Conservation (phyloP, 1,140 invertebrate species). For the Calycopis cecrops region DNA sequence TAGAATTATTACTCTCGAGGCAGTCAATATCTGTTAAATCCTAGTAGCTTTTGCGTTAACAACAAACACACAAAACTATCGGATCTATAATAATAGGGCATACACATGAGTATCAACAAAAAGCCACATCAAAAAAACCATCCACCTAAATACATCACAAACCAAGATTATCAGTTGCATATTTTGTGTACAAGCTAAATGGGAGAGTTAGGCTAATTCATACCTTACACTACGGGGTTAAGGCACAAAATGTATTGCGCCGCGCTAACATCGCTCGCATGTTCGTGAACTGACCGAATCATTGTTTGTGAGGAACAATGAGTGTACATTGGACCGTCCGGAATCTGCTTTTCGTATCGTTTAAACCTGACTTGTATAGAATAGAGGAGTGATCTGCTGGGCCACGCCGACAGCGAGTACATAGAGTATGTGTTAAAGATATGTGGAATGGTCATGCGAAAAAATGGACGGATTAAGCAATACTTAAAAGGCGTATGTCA, state of each 20-base stretch:
- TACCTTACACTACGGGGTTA: not conserved
- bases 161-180: slow-evolving; percentile 5
- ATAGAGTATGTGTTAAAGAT: not conserved
- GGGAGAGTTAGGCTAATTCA: not conserved
- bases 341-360: slow-evolving; percentile 33
- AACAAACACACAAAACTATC: too few relatives aligned
- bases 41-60: too few relatives aligned
- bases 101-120: not conserved
- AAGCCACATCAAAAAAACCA: not conserved
- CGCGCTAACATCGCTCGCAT: not conserved
- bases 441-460: not conserved
- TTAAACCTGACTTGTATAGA: slow-evolving; percentile 24
- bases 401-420: not conserved
- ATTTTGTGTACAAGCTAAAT: not conserved
- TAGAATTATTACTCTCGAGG: too few relatives aligned
- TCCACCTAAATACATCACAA: not conserved
- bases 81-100: too few relatives aligned
- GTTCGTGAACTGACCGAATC: slow-evolving; percentile 18
- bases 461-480: not conserved
- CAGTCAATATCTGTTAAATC: too few relatives aligned
- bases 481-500: not conserved
- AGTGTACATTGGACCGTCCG: slow-evolving; percentile 26
- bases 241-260: not conserved
- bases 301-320: slow-evolving; percentile 33
- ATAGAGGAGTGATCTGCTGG: slow-evolving; percentile 9